phyloP scores from a whole-genome alignment of 1,140 invertebrate genomes.

The Cyphomyrmex costatus region DNA sequence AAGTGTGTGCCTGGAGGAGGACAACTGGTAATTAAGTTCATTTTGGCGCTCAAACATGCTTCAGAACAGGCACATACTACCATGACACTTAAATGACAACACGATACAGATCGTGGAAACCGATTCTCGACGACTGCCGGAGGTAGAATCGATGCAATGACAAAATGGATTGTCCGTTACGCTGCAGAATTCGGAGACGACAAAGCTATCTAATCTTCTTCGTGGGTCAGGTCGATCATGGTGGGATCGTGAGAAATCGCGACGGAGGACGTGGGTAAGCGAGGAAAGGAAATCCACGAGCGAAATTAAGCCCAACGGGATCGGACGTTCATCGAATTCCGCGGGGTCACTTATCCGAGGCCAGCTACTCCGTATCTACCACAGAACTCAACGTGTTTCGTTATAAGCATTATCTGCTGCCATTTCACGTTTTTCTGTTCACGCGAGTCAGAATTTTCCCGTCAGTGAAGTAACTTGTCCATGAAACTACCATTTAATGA shows the following conservation, averaged over 20 bases:
- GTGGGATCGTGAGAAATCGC: conserved; percentile 71
- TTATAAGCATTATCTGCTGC: conserved; percentile 10
- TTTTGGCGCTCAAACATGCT: conserved; percentile 24
- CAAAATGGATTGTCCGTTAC: conserved; percentile 60
- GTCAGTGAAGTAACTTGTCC: background rate
- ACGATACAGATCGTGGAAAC: conserved; percentile 47
- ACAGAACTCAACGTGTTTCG: conserved; percentile 40
- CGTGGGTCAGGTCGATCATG: conserved; percentile 61
- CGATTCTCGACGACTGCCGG: conserved; percentile 12
- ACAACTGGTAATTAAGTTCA: conserved; percentile 40
- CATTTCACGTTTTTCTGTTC: conserved; percentile 22
- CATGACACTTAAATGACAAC: conserved; percentile 30
- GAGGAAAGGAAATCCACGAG: conserved; percentile 58
- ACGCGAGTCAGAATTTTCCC: conserved; percentile 33
- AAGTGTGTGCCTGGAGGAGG: background rate
- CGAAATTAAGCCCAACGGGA: conserved; percentile 68
- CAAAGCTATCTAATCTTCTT: conserved; percentile 54
- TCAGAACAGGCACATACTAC: conserved; percentile 28
- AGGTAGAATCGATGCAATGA: conserved; percentile 53
- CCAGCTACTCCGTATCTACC: conserved; percentile 15
- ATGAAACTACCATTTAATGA: background rate
- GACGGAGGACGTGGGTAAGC: conserved; percentile 26
- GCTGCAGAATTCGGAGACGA: conserved; percentile 34
- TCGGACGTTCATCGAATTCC: conserved; percentile 69
- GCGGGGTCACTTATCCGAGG: conserved; percentile 59